A percentile compares a stretch with the other conserved stretches of the same genome.
These are phyloP conservation scores for Chaenogobius annularis DNA, from an alignment of 2,113 vertebrate genomes.

Conservation along the genomic window DNA sequence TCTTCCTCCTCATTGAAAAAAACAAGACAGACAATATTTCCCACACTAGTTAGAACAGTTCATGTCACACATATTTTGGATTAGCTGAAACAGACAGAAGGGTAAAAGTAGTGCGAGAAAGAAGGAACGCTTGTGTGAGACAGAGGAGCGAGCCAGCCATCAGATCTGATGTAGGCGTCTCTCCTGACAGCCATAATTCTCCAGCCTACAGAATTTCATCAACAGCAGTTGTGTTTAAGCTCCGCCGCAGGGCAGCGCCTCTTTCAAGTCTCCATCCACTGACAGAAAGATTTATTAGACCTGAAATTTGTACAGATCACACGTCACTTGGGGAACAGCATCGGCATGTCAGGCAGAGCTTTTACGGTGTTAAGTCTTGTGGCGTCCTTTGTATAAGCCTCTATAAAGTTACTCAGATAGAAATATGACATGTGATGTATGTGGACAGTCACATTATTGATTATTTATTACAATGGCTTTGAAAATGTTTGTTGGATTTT, in stretches of 20 bases:
- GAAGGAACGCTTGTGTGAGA: constrained; percentile 36
- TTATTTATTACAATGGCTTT: not conserved
- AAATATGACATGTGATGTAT: not conserved
- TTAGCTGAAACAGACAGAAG: constrained; percentile 24
- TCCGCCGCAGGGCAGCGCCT: constrained; percentile 90
- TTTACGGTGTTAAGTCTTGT: constrained; percentile 22
- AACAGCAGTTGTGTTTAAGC: constrained; percentile 97
- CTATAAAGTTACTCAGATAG: constrained; percentile 5
- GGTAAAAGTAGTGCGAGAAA: constrained; percentile 6
- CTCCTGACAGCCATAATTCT: constrained; percentile 99
- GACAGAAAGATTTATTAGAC: constrained; percentile 99
- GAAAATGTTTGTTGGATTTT: not conserved
- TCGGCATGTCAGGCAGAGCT: constrained; percentile 83
- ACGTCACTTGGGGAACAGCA: constrained; percentile 93
- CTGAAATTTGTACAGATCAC: constrained; percentile 99
- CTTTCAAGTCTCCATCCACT: constrained; percentile 90
- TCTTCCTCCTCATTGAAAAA: constrained; percentile 26
- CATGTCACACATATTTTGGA: constrained; percentile 39
- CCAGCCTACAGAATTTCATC: constrained; percentile 98
- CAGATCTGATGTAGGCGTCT: constrained; percentile 96
- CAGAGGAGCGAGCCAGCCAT: constrained; percentile 50
- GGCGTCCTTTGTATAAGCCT: constrained; percentile 6
- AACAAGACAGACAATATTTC: constrained; percentile 43
- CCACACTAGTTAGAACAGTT: constrained; percentile 48
- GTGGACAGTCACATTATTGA: not conserved